Evolutionary conservation across 2,113 vertebrate genomes (phyloP).

Genomic region (Arenaria interpres): DNA sequence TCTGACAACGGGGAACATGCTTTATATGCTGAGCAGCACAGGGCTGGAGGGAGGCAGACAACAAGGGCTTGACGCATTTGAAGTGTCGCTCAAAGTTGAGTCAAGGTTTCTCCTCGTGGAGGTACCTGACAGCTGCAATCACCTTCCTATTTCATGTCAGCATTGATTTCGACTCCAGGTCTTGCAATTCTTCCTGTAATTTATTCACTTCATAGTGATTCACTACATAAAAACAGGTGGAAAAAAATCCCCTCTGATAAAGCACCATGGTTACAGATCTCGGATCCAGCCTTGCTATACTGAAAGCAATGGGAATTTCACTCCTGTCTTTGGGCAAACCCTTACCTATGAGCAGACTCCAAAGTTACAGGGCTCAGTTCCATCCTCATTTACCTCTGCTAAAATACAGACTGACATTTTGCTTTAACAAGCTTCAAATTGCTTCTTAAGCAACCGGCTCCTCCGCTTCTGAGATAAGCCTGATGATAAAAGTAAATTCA

Average conservation of each 20-base stretch:
- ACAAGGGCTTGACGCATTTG: conserved; percentile 53
- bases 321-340: not conserved
- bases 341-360: not conserved
- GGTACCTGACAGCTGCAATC: conserved; percentile 52
- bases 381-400: not conserved
- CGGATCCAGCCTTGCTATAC: not conserved
- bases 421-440: not conserved
- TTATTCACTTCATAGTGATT: conserved; percentile 31
- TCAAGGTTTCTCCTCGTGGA: conserved; percentile 65
- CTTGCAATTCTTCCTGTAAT: conserved; percentile 27
- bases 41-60: conserved; percentile 51
- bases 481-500: not conserved
- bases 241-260: not conserved
- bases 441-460: not conserved
- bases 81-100: conserved; percentile 58
- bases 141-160: conserved; percentile 45
- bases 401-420: not conserved
- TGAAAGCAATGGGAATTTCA: not conserved
- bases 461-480: not conserved
- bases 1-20: conserved; percentile 52
- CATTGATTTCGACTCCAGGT: conserved; percentile 1
- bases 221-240: not conserved
- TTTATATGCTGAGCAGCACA: conserved; percentile 61
- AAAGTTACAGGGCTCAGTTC: not conserved
- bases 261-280: not conserved